phyloP scores from a whole-genome alignment of 92 coral and sea anemone species.

The Palythoa grandis region DNA sequence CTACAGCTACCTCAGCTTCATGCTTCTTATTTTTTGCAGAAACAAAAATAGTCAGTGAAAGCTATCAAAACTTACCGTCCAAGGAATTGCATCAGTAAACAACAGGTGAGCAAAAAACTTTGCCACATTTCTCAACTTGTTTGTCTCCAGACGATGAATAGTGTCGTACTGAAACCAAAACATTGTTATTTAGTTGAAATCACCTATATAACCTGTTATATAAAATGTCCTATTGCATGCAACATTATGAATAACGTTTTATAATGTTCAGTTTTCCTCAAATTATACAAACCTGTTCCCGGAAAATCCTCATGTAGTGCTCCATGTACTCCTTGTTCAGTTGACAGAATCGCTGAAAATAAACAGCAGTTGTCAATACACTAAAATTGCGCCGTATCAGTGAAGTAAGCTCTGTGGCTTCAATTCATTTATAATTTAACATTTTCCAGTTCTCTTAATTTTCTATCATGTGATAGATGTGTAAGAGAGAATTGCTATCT shows the following conservation, averaged over 20 bases:
- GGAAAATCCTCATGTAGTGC: constrained; percentile 82
- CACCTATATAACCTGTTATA: background rate
- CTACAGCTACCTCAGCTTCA: no score
- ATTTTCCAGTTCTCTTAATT: no score
- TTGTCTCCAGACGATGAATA: constrained; percentile 95
- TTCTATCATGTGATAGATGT: no score
- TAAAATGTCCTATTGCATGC: background rate
- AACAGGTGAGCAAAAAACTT: constrained; percentile 93
- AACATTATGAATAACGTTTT: background rate
- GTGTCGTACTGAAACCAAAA: constrained; percentile 77
- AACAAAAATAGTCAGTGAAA: background rate
- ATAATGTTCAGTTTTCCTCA: background rate
- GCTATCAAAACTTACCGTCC: constrained; percentile 79
- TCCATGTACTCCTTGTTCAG: constrained; percentile 85
- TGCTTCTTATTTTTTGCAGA: no score
- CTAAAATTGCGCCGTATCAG: no score
- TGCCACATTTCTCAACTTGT: constrained; percentile 94
- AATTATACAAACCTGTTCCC: constrained; percentile 75
- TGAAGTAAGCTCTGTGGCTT: no score
- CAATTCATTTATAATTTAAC: no score
- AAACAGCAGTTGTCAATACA: background rate
- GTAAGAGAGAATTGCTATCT: no score
- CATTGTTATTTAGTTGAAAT: background rate
- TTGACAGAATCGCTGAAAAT: constrained; percentile 84
- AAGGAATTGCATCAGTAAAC: constrained; percentile 95